Evolutionary conservation across 2,797 vertebrate species (phyloP).

Genomic region (Tiaroga cobitis): DNA sequence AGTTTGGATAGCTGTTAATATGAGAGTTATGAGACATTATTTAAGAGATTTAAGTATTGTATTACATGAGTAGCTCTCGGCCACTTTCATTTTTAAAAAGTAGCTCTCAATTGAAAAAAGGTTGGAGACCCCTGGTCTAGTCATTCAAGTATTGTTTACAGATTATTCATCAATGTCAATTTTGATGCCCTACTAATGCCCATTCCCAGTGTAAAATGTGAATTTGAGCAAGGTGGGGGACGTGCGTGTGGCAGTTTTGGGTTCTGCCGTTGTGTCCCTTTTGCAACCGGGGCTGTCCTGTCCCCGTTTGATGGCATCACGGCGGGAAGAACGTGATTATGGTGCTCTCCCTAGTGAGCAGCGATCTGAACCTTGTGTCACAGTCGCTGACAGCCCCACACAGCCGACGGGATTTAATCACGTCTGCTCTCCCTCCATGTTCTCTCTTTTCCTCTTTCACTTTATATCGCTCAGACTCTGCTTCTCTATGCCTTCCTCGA

Average conservation of each 20-base stretch:
- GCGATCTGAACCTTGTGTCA: conserved; percentile 57
- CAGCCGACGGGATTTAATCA: conserved; percentile 65
- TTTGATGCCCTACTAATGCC: background rate
- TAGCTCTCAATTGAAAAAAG: no score
- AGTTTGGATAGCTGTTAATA: no score
- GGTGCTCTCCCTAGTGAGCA: conserved; percentile 57
- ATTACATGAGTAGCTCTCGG: no score
- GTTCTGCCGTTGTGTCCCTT: conserved; percentile 9
- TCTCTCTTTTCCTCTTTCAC: conserved; percentile 44
- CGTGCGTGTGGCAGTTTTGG: conserved; percentile 1
- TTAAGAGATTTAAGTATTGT: no score
- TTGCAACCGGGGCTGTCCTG: conserved; percentile 11
- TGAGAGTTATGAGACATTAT: no score
- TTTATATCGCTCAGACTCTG: conserved; percentile 13
- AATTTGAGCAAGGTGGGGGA: conserved; percentile 13
- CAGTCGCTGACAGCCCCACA: conserved; percentile 61
- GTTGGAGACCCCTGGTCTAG: no score
- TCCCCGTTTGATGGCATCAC: conserved; percentile 60
- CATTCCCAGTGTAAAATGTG: background rate
- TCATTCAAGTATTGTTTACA: background rate
- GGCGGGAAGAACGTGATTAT: conserved; percentile 57
- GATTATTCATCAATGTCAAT: background rate
- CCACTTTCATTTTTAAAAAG: no score
- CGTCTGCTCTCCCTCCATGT: conserved; percentile 50
- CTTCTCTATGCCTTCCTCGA: conserved; percentile 46